Conservation (phyloP, 1,140 invertebrate genomes). For the Prorops nasuta region DNA sequence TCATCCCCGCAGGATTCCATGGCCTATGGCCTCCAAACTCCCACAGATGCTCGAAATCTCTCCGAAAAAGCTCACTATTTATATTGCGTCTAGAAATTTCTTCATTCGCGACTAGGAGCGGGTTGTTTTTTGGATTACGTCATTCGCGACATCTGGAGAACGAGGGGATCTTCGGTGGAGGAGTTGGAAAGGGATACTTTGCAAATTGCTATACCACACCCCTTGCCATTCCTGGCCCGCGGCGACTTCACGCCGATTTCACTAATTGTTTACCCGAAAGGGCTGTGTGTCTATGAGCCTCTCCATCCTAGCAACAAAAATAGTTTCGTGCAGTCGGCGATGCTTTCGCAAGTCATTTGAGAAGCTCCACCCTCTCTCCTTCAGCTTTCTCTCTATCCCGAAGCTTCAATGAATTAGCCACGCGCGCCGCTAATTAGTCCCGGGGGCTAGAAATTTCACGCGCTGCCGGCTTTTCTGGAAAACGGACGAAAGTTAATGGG, state of each 20-base stretch:
- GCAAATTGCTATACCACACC: conserved; percentile 49
- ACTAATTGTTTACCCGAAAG: conserved; percentile 38
- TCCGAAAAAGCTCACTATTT: conserved; percentile 8
- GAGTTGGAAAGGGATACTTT: conserved; percentile 32
- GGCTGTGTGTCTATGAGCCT: too few species aligned
- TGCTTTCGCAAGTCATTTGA: too few species aligned
- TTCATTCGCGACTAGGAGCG: neutral
- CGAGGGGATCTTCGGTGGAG: conserved; percentile 17
- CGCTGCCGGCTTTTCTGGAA: conserved; percentile 14
- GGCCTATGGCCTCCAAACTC: conserved; percentile 31
- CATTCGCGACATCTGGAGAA: conserved; percentile 35
- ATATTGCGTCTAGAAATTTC: neutral
- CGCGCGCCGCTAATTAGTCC: conserved; percentile 27
- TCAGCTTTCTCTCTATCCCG: conserved; percentile 14
- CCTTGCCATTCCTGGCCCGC: conserved; percentile 26
- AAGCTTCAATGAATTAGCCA: conserved; percentile 19
- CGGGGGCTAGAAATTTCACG: conserved; percentile 7
- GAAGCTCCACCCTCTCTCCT: conserved; percentile 30
- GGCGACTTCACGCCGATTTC: conserved; percentile 34
- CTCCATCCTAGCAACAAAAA: neutral
- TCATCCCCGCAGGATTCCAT: conserved; percentile 25
- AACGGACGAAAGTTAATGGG: too few species aligned
- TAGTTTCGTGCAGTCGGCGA: too few species aligned
- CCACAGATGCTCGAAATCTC: conserved; percentile 7
- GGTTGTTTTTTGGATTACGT: neutral